phyloP scores from a whole-genome alignment of 2,888 invertebrate genomes.

The Isoperla grammatica region DNA sequence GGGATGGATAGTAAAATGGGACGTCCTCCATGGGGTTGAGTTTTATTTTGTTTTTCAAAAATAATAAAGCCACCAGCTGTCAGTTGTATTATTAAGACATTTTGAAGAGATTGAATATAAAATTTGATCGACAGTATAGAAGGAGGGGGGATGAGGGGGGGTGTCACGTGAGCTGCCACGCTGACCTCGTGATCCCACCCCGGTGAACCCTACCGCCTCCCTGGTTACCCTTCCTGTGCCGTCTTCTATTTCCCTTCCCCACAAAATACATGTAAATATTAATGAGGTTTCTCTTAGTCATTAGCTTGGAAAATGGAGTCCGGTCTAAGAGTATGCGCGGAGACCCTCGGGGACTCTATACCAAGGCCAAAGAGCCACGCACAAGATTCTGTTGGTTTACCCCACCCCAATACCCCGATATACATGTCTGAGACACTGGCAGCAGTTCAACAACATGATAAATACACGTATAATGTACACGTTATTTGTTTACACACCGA shows the following conservation, averaged over 20 bases:
- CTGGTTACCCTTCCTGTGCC: constrained; percentile 3
- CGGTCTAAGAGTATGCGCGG: constrained; percentile 17
- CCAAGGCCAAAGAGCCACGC: neutral
- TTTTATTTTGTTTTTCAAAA: constrained; percentile 18
- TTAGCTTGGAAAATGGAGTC: constrained; percentile 31
- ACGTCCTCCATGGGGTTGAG: constrained; percentile 9
- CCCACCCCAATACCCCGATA: neutral
- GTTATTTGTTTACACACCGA: too few species aligned
- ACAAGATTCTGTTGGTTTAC: neutral
- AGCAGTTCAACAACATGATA: too few species aligned
- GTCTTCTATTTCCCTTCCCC: constrained; percentile 9
- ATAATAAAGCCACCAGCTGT: constrained; percentile 25
- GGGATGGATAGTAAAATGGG: constrained; percentile 15
- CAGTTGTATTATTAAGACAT: constrained; percentile 18
- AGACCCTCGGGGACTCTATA: neutral
- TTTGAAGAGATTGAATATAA: constrained; percentile 17
- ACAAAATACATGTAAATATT: constrained; percentile 31
- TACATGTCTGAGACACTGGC: too few species aligned
- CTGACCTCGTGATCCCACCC: too few species aligned
- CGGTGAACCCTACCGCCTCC: neutral
- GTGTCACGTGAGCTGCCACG: too few species aligned
- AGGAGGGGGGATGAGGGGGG: too few species aligned
- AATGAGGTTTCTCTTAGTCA: constrained; percentile 31
- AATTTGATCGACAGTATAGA: neutral
- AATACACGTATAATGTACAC: too few species aligned